phyloP scores from a whole-genome alignment of 2,888 invertebrate genomes.

The Trissonchulus latispiculum region DNA sequence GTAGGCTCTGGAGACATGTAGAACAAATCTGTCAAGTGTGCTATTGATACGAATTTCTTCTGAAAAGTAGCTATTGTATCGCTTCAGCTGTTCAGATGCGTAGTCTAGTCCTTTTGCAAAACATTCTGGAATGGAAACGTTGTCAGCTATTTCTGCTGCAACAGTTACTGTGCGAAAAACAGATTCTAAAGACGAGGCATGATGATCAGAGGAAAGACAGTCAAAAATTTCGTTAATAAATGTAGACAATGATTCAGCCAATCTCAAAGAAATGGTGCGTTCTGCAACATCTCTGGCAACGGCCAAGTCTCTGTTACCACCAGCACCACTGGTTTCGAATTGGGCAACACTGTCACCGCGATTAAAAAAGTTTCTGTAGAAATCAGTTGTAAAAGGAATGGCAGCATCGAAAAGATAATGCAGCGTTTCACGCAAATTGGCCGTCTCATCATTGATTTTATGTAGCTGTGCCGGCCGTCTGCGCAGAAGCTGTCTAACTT shows the following conservation, averaged over 20 bases:
- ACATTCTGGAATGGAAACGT: not conserved
- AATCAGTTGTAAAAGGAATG: constrained; percentile 43
- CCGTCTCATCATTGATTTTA: not conserved
- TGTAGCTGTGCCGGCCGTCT: constrained; percentile 17
- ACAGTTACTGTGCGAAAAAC: not conserved
- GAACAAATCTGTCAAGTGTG: constrained; percentile 41
- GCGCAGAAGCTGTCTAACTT: not conserved
- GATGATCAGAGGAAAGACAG: not conserved
- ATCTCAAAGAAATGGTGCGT: not conserved
- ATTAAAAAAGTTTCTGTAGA: constrained; percentile 41
- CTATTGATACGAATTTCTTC: constrained; percentile 42
- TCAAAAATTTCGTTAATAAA: not conserved
- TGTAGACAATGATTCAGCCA: not conserved
- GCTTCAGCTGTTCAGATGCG: not conserved
- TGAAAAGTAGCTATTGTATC: constrained; percentile 40
- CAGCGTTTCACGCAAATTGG: constrained; percentile 25
- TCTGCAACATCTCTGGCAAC: not conserved
- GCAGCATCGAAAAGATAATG: constrained; percentile 44
- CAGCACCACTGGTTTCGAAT: not conserved
- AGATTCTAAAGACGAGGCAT: not conserved
- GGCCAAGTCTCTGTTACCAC: not conserved
- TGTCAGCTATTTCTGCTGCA: not conserved
- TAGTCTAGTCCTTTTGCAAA: not conserved
- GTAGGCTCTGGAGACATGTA: constrained; percentile 42
- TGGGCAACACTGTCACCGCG: constrained; percentile 9